Base-by-base conservation (phyloP, 1,140 invertebrate species). In the Nasonia vitripennis region DNA sequence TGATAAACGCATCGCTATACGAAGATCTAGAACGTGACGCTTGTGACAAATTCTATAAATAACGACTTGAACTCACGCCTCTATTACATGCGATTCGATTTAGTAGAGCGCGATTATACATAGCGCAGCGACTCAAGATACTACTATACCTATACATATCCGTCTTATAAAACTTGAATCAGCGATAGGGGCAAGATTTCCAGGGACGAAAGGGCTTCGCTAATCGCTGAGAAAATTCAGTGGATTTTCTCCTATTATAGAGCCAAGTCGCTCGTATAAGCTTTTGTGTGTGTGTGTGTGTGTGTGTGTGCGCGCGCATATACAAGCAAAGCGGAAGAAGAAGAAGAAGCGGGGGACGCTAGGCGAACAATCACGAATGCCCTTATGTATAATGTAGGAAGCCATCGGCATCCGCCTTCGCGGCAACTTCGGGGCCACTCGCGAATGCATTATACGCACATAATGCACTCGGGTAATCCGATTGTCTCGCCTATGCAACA, bases 381-480 rank as follows among this genome's bases (percentile, higher is more conserved):
- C 73, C 73, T 75, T 75, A 75, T 75, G 73, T 75, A 37, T 75
- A 75, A 75, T 75, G 73, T 41, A 75, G 73, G 17, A n/a, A 41
- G 34, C 73, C 73, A 73, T 27, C 34, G 80, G 80, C 45, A 81
- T 81, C 48, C 68, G 55, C 68, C 48, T 81, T 73, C 68, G 34
- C 34, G 31, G 68, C 68, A 81, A 48, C 80, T 81, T 67, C 68
- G 55, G 55, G 55, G 55, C 55, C 55, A 62, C 55, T 62, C 55
- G 55, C 62, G 79, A 81, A 68, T 81, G 31, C 67, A 81, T 70
- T 81, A 62, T 62, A 71, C 80, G 68, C 68, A 70, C 80, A 81
- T 73, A 81, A 81, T 81, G 31, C 71, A 81, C 45, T 27, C 51
- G 41, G n/a, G 31, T 83, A 77, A 77, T 83, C 51, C 73, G 74